Conservation (phyloP, 1,140 invertebrate genomes). For the Gryon sp. region DNA sequence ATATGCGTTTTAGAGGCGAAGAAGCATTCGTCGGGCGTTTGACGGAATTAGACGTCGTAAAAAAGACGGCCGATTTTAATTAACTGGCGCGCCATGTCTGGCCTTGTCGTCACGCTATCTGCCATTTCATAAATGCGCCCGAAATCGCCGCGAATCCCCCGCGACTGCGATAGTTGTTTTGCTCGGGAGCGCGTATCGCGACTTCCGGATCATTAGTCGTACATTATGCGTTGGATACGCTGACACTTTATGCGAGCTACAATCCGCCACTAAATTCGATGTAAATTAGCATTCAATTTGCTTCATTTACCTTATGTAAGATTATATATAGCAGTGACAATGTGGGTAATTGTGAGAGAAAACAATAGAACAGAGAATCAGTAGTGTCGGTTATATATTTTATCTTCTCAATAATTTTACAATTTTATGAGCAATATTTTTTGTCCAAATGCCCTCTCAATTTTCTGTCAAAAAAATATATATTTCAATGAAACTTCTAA, state of each 20-base stretch:
- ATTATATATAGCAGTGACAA: not conserved
- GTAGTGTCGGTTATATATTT: too few relatives aligned
- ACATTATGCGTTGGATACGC: slow-evolving; percentile 42
- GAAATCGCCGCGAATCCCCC: slow-evolving; percentile 36
- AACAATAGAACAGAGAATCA: not conserved
- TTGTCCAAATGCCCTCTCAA: too few relatives aligned
- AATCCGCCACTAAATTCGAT: slow-evolving; percentile 6
- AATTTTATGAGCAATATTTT: too few relatives aligned
- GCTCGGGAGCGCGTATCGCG: slow-evolving; percentile 56
- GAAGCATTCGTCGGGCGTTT: too few relatives aligned
- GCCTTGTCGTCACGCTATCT: slow-evolving; percentile 15
- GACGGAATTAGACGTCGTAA: slow-evolving; percentile 73
- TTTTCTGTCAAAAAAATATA: too few relatives aligned
- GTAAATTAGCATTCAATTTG: slow-evolving; percentile 34
- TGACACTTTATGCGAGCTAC: slow-evolving; percentile 25
- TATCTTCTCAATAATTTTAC: too few relatives aligned
- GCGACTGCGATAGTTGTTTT: slow-evolving; percentile 27
- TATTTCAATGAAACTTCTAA: too few relatives aligned
- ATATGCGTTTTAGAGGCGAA: too few relatives aligned
- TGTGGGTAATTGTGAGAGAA: not conserved
- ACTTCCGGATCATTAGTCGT: slow-evolving; percentile 68
- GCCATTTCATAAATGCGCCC: slow-evolving; percentile 16
- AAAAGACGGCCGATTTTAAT: slow-evolving; percentile 49
- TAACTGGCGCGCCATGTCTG: slow-evolving; percentile 5
- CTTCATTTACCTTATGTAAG: not conserved